These are phyloP conservation scores for Ostrea denselamellosa DNA, from an alignment of 1,140 invertebrate species.

Conservation along the genomic window DNA sequence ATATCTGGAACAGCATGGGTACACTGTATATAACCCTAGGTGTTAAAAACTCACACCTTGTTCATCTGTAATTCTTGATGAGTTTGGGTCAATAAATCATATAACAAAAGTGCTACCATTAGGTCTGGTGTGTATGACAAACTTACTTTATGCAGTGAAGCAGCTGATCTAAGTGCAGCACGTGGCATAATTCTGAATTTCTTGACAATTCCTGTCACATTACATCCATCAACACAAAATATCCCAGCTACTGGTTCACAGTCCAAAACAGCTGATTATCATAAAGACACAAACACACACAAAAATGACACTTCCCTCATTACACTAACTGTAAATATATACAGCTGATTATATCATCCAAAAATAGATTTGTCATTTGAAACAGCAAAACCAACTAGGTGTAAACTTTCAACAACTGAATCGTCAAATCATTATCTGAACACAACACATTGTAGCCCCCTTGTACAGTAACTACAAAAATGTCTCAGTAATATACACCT, in stretches of 20 bases:
- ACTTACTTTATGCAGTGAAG: constrained; percentile 20
- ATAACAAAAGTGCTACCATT: background rate
- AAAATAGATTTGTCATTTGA: background rate
- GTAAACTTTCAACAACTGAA: background rate
- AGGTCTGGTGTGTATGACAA: background rate
- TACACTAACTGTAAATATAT: background rate
- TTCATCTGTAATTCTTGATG: background rate
- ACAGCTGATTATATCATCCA: constrained; percentile 13
- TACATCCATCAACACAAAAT: constrained; percentile 15
- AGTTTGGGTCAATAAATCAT: background rate
- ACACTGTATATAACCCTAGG: background rate
- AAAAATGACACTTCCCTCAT: background rate
- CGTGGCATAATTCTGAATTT: background rate
- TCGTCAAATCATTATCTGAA: background rate
- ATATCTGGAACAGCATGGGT: background rate
- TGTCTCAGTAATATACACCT: constrained; percentile 3
- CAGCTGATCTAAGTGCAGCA: constrained; percentile 31
- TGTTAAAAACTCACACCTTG: background rate
- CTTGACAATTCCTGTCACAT: background rate
- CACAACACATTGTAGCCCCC: background rate
- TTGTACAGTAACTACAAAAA: background rate
- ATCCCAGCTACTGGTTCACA: background rate
- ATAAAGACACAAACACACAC: background rate
- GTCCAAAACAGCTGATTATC: constrained; percentile 14
- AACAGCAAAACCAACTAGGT: background rate